A percentile compares a stretch with the other conserved stretches of the same genome.
Evolutionary conservation across 2,888 invertebrate genomes (phyloP).

Genomic region (Nasonia oneida): DNA sequence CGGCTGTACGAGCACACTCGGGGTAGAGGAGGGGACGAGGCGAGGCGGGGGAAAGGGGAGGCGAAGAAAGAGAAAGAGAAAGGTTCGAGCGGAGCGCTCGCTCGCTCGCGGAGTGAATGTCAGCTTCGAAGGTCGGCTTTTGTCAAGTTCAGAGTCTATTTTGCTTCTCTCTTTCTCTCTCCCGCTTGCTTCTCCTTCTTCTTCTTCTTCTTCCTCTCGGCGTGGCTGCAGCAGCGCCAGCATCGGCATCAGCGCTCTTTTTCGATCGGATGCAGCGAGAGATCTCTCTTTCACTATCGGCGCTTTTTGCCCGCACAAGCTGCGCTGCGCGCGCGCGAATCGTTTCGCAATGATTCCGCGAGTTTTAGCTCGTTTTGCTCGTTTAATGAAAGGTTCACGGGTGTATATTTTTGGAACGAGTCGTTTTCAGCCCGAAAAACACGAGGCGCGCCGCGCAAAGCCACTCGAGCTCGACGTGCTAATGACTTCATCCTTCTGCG

Average conservation of each 20-base stretch:
- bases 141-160: constrained; percentile 75
- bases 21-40: constrained; percentile 10
- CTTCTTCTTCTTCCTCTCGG: neutral
- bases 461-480: neutral
- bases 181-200: neutral
- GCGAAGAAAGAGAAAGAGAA: constrained; percentile 64
- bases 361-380: neutral
- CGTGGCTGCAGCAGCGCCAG: neutral
- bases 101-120: constrained; percentile 75
- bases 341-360: constrained; percentile 2
- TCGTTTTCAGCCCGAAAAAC: neutral
- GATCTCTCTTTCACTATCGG: constrained; percentile 25
- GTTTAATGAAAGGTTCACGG: constrained; percentile 1
- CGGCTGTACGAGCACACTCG: constrained; percentile 15
- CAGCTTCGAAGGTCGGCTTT: constrained; percentile 78
- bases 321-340: neutral
- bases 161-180: constrained; percentile 61
- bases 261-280: neutral
- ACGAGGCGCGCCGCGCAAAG: neutral
- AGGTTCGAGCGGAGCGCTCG: constrained; percentile 43
- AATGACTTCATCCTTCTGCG: neutral
- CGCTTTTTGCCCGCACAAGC: neutral
- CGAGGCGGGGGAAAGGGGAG: constrained; percentile 44
- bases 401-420: neutral
- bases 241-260: neutral